phyloP scores from a whole-genome alignment of 2,113 vertebrate genomes.

The Oreochromis aureus region DNA sequence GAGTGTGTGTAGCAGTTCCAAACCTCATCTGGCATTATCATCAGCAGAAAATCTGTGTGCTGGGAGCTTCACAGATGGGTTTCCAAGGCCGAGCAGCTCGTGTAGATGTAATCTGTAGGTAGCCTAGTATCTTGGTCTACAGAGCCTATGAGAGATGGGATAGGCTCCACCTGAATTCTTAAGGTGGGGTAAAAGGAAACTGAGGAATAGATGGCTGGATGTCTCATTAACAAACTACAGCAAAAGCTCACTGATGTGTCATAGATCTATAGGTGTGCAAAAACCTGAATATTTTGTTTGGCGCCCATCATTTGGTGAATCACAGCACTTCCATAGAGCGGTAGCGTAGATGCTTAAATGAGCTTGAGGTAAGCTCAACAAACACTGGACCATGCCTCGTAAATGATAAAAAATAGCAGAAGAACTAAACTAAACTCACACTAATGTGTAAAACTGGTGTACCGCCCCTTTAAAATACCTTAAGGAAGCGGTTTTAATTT shows the following conservation, averaged over 20 bases:
- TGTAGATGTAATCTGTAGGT: neutral
- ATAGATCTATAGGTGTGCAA: neutral
- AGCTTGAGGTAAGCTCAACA: neutral
- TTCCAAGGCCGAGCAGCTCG: neutral
- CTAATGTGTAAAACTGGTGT: neutral
- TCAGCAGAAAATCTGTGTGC: neutral
- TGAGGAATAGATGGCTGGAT: neutral
- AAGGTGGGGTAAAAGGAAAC: neutral
- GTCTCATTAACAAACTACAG: neutral
- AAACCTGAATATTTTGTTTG: neutral
- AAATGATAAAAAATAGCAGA: neutral
- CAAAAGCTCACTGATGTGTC: neutral
- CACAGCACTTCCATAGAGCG: neutral
- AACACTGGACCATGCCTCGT: neutral
- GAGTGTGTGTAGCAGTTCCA: neutral
- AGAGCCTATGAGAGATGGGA: neutral
- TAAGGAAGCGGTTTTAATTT: neutral
- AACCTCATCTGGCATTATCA: neutral
- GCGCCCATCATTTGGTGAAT: neutral
- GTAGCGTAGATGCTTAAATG: neutral
- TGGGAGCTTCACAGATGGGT: neutral
- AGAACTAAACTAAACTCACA: neutral
- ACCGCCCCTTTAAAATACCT: neutral
- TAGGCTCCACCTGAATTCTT: neutral
- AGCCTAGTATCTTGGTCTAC: neutral